Evolutionary conservation across 2,113 vertebrate genomes (phyloP).

Genomic region (Leptosomus discolor): DNA sequence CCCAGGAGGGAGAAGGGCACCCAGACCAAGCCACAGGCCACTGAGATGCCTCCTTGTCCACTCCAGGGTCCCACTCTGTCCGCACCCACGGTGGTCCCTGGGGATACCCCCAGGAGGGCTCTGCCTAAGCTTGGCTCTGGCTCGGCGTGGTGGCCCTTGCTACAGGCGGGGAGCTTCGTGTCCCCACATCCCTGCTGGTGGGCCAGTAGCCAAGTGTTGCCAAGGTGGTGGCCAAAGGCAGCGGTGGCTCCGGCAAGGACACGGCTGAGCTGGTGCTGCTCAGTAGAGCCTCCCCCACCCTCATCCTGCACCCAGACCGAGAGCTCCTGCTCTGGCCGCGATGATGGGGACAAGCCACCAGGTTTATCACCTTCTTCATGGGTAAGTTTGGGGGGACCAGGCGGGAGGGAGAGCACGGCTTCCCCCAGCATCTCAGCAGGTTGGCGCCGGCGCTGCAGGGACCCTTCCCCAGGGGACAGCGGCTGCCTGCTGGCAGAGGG

Average conservation of each 20-base stretch:
- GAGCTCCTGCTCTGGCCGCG: accelerated
- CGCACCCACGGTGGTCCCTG: background rate
- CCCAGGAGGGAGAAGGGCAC: background rate
- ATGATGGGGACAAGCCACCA: background rate
- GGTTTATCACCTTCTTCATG: background rate
- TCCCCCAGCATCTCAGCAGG: background rate
- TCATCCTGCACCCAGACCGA: background rate
- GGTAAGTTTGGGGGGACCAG: background rate
- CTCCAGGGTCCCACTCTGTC: background rate
- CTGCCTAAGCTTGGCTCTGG: background rate
- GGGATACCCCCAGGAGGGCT: background rate
- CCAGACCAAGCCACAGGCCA: background rate
- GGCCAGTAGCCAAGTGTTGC: background rate
- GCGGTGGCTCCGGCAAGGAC: background rate
- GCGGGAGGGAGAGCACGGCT: background rate
- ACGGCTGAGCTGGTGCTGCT: accelerated
- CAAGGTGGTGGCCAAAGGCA: background rate
- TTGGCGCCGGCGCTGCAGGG: accelerated
- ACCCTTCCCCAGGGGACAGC: background rate
- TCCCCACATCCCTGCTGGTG: accelerated
- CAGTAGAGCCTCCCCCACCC: background rate
- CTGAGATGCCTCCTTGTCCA: background rate
- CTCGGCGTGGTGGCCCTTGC: background rate
- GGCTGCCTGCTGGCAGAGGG: background rate
- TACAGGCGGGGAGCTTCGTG: background rate